These are phyloP conservation scores for Albula glossodonta DNA, from an alignment of 2,113 vertebrate genomes.

Conservation along the genomic window DNA sequence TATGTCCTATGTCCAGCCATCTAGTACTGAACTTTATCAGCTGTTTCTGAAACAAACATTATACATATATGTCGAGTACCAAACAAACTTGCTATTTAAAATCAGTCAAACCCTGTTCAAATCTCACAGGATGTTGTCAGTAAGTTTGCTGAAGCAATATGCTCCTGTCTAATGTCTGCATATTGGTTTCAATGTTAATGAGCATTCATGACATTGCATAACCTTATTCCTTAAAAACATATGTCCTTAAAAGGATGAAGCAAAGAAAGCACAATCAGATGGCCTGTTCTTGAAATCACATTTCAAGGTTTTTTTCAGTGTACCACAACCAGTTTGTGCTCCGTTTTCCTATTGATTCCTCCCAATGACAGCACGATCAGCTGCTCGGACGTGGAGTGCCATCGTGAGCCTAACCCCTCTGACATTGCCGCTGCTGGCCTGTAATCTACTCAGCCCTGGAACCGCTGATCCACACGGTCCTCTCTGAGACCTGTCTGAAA, in stretches of 20 bases:
- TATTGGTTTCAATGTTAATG: no score
- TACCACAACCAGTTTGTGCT: not conserved
- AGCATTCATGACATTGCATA: no score
- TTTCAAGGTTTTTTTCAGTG: no score
- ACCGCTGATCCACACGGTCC: not conserved
- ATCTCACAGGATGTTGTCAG: not conserved
- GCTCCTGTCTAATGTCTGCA: no score
- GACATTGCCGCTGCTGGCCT: not conserved
- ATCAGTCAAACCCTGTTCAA: not conserved
- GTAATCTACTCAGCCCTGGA: not conserved
- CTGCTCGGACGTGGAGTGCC: not conserved
- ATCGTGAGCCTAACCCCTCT: not conserved
- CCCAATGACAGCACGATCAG: not conserved
- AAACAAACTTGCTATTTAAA: not conserved
- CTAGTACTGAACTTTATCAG: no score
- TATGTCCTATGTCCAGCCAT: no score
- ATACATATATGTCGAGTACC: not conserved
- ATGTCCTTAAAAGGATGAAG: no score
- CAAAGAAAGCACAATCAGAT: no score
- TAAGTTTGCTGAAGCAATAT: not conserved
- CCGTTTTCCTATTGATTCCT: not conserved
- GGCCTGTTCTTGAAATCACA: no score
- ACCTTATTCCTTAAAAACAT: no score
- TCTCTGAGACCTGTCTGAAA: not conserved
- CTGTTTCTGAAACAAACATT: not conserved